phyloP scores from a whole-genome alignment of 2,888 invertebrate genomes.

The Hirtodrosophila alboralis region DNA sequence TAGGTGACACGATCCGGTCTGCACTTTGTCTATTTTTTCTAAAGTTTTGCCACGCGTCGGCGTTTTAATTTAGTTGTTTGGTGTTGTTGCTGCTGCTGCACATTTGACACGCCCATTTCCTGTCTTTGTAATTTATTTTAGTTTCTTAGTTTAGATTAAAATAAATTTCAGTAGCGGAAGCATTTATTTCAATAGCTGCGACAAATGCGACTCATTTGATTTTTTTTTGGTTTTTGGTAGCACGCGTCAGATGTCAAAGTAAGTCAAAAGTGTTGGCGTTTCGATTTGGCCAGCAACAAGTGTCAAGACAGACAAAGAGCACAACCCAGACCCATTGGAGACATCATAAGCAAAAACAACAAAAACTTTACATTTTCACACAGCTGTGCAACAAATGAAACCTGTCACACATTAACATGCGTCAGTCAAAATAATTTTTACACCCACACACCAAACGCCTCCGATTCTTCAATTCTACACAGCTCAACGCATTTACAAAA shows the following conservation, averaged over 20 bases:
- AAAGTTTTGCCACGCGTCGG: slow-evolving; percentile 59
- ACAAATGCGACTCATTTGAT: slow-evolving; percentile 23
- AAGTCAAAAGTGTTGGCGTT: slow-evolving; percentile 21
- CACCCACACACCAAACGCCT: slow-evolving; percentile 24
- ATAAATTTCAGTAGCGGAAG: slow-evolving; percentile 63
- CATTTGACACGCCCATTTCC: slow-evolving; percentile 65
- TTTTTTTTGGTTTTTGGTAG: slow-evolving; percentile 4
- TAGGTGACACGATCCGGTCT: slow-evolving; percentile 43
- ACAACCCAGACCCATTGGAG: slow-evolving; percentile 33
- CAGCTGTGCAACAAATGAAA: slow-evolving; percentile 65
- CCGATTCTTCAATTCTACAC: slow-evolving; percentile 12
- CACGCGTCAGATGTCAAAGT: slow-evolving; percentile 61
- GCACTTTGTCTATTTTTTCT: slow-evolving; percentile 33
- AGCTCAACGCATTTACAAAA: too few relatives aligned
- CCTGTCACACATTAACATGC: slow-evolving; percentile 62
- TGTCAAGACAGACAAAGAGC: slow-evolving; percentile 32
- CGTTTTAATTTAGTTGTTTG: slow-evolving; percentile 54
- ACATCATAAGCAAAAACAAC: slow-evolving; percentile 11
- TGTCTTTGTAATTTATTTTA: slow-evolving; percentile 47
- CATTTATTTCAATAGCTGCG: slow-evolving; percentile 48
- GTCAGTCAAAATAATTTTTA: slow-evolving; percentile 33
- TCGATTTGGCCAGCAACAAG: slow-evolving; percentile 52
- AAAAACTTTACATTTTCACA: slow-evolving; percentile 36
- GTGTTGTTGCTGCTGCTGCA: slow-evolving; percentile 10
- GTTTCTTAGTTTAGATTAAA: slow-evolving; percentile 26